Conservation (phyloP, 2,888 invertebrate species). For the Sepioteuthis lessoniana region DNA sequence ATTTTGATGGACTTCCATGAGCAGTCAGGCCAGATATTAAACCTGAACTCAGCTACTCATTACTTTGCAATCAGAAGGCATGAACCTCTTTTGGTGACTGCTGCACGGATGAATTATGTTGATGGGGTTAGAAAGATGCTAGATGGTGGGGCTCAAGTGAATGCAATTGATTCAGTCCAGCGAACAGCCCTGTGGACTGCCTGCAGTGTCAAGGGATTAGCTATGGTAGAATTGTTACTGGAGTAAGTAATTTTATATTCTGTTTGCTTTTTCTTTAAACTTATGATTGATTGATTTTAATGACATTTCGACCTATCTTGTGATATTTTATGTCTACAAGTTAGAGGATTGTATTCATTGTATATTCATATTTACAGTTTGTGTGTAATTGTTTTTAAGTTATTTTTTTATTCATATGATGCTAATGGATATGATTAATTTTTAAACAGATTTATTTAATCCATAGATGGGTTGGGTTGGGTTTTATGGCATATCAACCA, state of each 20-base stretch:
- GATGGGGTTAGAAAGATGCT: not conserved
- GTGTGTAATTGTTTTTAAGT: no score
- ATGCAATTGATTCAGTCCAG: not conserved
- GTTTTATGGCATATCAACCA: no score
- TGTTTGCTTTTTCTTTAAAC: not conserved
- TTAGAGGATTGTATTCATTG: no score
- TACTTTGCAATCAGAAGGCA: constrained; percentile 34
- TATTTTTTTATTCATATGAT: no score
- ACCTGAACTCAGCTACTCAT: not conserved
- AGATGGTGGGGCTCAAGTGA: constrained; percentile 4
- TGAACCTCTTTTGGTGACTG: constrained; percentile 38
- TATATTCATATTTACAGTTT: no score
- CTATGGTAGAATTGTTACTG: constrained; percentile 8
- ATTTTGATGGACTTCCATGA: constrained; percentile 6
- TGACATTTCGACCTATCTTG: no score
- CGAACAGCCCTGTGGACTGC: constrained; percentile 41
- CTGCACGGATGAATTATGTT: constrained; percentile 41
- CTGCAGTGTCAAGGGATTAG: constrained; percentile 26
- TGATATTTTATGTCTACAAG: no score
- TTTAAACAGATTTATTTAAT: no score
- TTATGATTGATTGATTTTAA: not conserved
- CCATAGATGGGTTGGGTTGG: no score
- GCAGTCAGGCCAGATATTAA: not conserved
- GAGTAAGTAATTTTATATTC: constrained; percentile 34
- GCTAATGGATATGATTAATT: no score